Conservation (phyloP, 2,888 invertebrate genomes). For the Tachystola acroxantha region DNA sequence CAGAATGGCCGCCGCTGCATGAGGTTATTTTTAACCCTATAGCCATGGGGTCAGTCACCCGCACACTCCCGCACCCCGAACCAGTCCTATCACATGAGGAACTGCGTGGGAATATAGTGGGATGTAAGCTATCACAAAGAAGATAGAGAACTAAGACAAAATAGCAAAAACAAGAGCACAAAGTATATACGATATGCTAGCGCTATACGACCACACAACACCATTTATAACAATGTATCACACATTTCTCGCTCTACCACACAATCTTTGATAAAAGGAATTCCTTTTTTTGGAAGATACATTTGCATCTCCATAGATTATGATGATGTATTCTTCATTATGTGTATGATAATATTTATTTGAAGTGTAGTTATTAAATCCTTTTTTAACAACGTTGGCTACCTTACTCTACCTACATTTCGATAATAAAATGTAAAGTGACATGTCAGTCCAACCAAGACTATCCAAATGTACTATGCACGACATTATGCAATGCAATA, state of each 20-base stretch:
- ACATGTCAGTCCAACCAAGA: not conserved
- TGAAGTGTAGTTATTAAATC: too few relatives aligned
- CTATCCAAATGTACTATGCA: conserved; percentile 4
- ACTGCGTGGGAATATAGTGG: conserved; percentile 72
- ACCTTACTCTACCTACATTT: too few relatives aligned
- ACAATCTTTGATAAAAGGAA: too few relatives aligned
- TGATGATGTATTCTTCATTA: too few relatives aligned
- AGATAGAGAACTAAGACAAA: conserved; percentile 9
- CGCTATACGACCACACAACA: too few relatives aligned
- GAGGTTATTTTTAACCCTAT: conserved; percentile 75
- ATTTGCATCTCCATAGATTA: too few relatives aligned
- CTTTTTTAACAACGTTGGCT: too few relatives aligned
- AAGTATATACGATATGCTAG: too few relatives aligned
- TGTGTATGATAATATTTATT: too few relatives aligned
- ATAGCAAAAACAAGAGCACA: conserved; percentile 5
- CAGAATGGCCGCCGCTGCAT: conserved; percentile 70
- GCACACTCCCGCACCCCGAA: conserved; percentile 62
- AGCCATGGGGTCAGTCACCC: conserved; percentile 74
- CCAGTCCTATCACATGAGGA: conserved; percentile 73
- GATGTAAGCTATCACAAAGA: conserved; percentile 41
- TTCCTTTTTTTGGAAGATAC: too few relatives aligned
- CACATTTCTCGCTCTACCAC: too few relatives aligned
- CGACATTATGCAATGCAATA: conserved; percentile 46
- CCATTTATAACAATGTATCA: too few relatives aligned
- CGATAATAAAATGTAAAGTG: not conserved